Evolutionary conservation across 1,140 invertebrate genomes (phyloP).

Genomic region (Trachymyrmex septentrionalis): DNA sequence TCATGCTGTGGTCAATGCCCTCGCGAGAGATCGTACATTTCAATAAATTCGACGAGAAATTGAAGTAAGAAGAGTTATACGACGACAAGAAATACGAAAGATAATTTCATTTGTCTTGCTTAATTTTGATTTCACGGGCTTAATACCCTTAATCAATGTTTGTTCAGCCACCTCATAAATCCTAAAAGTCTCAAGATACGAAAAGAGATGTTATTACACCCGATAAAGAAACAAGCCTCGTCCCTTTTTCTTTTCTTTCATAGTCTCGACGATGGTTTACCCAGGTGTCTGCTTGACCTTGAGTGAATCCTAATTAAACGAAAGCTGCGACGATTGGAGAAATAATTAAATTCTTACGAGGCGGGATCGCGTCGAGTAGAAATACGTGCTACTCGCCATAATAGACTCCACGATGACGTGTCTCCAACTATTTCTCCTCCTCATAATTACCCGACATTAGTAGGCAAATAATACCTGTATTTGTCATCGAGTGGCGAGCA

Average conservation of each 20-base stretch:
- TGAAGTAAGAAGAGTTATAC: background rate
- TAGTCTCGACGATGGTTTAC: constrained; percentile 73
- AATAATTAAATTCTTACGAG: constrained; percentile 73
- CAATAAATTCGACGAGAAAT: background rate
- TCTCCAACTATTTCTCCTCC: constrained; percentile 69
- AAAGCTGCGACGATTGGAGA: constrained; percentile 72
- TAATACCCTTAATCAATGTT: constrained; percentile 69
- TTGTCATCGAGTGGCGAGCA: constrained; percentile 65
- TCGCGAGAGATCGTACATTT: constrained; percentile 27
- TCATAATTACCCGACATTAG: constrained; percentile 79
- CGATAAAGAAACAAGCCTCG: constrained; percentile 1
- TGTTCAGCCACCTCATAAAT: constrained; percentile 40
- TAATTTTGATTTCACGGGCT: constrained; percentile 63
- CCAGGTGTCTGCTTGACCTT: constrained; percentile 73
- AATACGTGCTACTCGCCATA: constrained; percentile 67
- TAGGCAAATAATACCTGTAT: constrained; percentile 65
- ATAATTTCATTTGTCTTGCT: constrained; percentile 46
- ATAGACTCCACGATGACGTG: constrained; percentile 76
- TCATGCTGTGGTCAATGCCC: constrained; percentile 65
- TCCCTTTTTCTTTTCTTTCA: background rate
- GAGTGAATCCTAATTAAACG: constrained; percentile 78
- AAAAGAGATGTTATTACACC: constrained; percentile 50
- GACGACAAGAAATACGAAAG: background rate
- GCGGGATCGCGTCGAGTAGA: constrained; percentile 40
- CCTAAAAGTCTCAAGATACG: background rate